phyloP scores from a whole-genome alignment of 2,797 vertebrate genomes.

The Myotis planiceps region DNA sequence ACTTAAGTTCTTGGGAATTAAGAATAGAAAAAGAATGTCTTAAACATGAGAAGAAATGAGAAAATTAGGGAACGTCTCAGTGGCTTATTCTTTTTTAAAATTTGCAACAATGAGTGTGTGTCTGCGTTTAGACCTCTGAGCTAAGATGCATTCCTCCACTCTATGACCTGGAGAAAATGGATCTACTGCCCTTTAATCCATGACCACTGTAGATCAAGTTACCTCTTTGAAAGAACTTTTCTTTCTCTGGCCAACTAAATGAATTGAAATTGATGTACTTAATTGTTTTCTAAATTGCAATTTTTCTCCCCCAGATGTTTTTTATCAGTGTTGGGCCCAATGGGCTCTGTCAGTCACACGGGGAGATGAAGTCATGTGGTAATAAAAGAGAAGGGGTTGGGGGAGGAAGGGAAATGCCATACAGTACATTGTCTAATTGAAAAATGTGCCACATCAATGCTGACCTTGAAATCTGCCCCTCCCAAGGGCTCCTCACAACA shows the following conservation, averaged over 20 bases:
- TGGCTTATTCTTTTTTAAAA: conserved; percentile 7
- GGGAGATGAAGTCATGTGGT: conserved; percentile 88
- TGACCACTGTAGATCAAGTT: conserved; percentile 79
- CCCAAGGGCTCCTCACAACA: conserved; percentile 80
- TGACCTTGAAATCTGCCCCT: conserved; percentile 80
- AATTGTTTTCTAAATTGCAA: conserved; percentile 90
- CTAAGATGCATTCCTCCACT: conserved; percentile 77
- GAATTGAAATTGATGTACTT: conserved; percentile 90
- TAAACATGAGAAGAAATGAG: conserved; percentile 42
- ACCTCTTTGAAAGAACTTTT: conserved; percentile 84
- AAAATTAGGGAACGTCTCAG: conserved; percentile 31
- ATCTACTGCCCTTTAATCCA: conserved; percentile 82
- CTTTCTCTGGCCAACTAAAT: conserved; percentile 85
- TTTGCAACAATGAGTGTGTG: neutral
- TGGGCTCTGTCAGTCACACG: conserved; percentile 87
- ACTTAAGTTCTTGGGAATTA: conserved; percentile 49
- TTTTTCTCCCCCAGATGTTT: conserved; percentile 88
- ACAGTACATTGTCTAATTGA: conserved; percentile 85
- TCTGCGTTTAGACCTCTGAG: conserved; percentile 16
- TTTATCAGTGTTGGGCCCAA: conserved; percentile 85
- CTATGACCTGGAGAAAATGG: conserved; percentile 82
- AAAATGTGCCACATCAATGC: conserved; percentile 84
- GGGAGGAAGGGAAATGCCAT: conserved; percentile 84
- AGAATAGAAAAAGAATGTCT: conserved; percentile 30
- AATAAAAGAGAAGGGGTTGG: conserved; percentile 84